Evolutionary conservation across 2,113 vertebrate genomes (phyloP), one percentile per base, ranked within the genome.

Genomic region (Ptilorrhoa leucosticta): DNA sequence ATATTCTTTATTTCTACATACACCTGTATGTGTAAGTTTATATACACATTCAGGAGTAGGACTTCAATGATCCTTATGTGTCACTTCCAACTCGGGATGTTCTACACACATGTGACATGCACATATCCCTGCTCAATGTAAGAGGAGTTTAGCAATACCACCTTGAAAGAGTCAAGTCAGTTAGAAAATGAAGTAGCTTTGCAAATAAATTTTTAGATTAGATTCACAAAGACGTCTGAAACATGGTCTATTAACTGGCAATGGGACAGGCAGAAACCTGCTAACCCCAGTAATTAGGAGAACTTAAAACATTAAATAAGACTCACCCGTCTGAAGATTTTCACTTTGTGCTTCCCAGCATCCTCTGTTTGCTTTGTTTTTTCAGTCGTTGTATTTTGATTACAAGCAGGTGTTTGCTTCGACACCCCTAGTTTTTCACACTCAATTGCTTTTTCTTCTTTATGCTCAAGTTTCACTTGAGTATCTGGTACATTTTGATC

Each of bases 291-390:
- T 31, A 57, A 61, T 24, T 16, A 77, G 20, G 20, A 58, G 8
- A 47, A 71, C 15, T 50, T 72, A 37, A 45, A 68, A 11, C 26
- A 80, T 35, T 47, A 80, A 37, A 1, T n/a, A 73, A 54, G 71
- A 68, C 98, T 98, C 94, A 99, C 99, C 96, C 99, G 98, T 96
- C 98, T 98, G 95, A 99, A 98, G 87, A 99, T 98, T 96, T 98
- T 98, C 89, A 98, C 98, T 79, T 97, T 98, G 93, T 98, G 98
- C 84, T 98, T 98, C 66, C 96, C 80, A 71, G 65, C 6, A 7
- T 98, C 98, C 57, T 98, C 98, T 2, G 9, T 9, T 33, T 86
- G 96, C 79, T 97, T 98, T 7, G 45, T 42, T 95, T 97, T 98
- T 44, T 98, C 98, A 72, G 81, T 87, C 2, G 48, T 23, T 40